phyloP scores from a whole-genome alignment of 2,888 invertebrate species.

The Conistra vaccinii region DNA sequence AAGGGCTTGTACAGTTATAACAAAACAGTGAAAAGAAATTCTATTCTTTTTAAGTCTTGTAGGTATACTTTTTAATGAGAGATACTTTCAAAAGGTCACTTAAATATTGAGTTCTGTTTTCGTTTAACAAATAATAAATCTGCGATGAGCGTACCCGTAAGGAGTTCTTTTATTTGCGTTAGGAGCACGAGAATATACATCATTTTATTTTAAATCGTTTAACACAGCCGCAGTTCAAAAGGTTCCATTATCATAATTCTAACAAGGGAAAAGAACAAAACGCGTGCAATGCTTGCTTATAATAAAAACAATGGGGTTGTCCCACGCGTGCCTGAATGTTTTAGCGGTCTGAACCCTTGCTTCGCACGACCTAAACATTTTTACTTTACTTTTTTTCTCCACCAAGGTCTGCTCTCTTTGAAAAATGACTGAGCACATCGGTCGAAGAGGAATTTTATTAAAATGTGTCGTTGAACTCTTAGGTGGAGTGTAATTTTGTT shows the following conservation, averaged over 20 bases:
- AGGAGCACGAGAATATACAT: slow-evolving; percentile 39
- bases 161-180: slow-evolving; percentile 40
- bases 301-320: slow-evolving; percentile 83
- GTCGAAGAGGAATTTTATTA: slow-evolving; percentile 20
- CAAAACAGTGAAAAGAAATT: slow-evolving; percentile 6
- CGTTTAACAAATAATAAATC: slow-evolving; percentile 34
- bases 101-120: slow-evolving; percentile 38
- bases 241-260: slow-evolving; percentile 82
- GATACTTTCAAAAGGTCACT: slow-evolving; percentile 27
- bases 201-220: slow-evolving; percentile 71
- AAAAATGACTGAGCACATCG: slow-evolving; percentile 67
- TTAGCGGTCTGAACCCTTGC: slow-evolving; percentile 75
- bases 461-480: neutral
- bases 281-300: slow-evolving; percentile 79
- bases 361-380: slow-evolving; percentile 72
- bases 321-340: slow-evolving; percentile 81
- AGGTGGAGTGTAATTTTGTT: neutral
- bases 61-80: slow-evolving; percentile 18
- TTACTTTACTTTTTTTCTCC: slow-evolving; percentile 68
- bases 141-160: slow-evolving; percentile 19
- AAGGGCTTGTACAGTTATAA: neutral
- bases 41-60: slow-evolving; percentile 21
- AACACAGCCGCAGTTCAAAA: slow-evolving; percentile 73
- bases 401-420: slow-evolving; percentile 62
- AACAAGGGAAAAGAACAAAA: slow-evolving; percentile 80